A percentile compares a stretch with the other conserved stretches of the same genome.
phyloP scores from a whole-genome alignment of 2,888 invertebrate species.

The Cactoblastis cactorum region DNA sequence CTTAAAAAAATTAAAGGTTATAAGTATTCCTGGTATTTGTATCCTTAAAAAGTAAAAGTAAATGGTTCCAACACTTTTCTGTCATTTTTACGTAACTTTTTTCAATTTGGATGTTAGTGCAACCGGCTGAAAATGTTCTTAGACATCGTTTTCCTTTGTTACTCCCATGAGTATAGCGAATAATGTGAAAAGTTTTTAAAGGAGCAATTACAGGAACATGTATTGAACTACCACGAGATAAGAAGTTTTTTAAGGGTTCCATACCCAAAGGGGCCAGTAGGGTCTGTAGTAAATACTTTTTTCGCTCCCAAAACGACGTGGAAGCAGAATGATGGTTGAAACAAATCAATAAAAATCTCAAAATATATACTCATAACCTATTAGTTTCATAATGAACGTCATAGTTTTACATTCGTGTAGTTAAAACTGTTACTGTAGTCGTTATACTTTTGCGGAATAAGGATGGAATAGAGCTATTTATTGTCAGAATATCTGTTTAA shows the following conservation, averaged over 20 bases:
- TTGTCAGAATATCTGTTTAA: background rate
- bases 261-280: background rate
- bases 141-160: background rate
- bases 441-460: background rate
- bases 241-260: background rate
- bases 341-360: background rate
- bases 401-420: slow-evolving; percentile 6
- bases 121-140: too few relatives aligned
- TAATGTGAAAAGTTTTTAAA: slow-evolving; percentile 11
- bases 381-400: slow-evolving; percentile 12
- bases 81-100: too few relatives aligned
- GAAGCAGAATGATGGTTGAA: too few relatives aligned
- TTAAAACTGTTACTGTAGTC: slow-evolving; percentile 1
- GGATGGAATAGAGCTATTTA: background rate
- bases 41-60: too few relatives aligned
- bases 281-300: background rate
- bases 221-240: too few relatives aligned
- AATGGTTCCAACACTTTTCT: too few relatives aligned
- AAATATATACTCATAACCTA: slow-evolving; percentile 5
- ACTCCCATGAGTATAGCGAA: slow-evolving; percentile 2
- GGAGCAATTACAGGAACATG: slow-evolving; percentile 8
- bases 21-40: too few relatives aligned
- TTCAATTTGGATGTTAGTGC: too few relatives aligned
- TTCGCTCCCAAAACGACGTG: too few relatives aligned
- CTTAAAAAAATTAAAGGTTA: too few relatives aligned